These are phyloP conservation scores for Rallus crepitans DNA, from an alignment of 2,797 vertebrate genomes.

Conservation along the genomic window DNA sequence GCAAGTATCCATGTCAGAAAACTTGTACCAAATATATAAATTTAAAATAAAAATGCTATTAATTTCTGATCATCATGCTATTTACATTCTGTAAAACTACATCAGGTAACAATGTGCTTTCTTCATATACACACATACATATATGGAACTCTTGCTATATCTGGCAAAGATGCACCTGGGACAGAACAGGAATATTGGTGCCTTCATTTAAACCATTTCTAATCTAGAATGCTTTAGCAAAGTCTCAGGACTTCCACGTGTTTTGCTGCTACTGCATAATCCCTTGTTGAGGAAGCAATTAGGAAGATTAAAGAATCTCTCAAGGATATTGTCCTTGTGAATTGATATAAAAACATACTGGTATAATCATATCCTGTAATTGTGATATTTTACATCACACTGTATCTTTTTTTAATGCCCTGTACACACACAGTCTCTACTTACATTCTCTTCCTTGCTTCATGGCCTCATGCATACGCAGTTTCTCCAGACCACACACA, in stretches of 20 bases:
- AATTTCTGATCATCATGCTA: neutral
- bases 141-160: neutral
- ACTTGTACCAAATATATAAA: neutral
- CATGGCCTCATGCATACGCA: fast-evolving
- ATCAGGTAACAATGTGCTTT: fast-evolving
- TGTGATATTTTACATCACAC: neutral
- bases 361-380: neutral
- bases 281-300: neutral
- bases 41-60: neutral
- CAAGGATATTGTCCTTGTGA: neutral
- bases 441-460: neutral
- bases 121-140: neutral
- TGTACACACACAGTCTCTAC: neutral
- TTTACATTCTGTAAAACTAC: neutral
- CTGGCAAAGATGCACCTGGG: neutral
- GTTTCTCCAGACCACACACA: neutral
- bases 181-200: neutral
- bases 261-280: neutral
- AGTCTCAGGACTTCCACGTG: neutral
- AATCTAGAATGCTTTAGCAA: neutral
- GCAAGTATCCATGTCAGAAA: neutral
- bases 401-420: neutral
- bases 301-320: neutral
- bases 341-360: neutral
- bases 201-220: neutral